These are phyloP conservation scores for Antedon mediterranea DNA, from an alignment of 53 echinoderm and acorn worm genomes.

Conservation along the genomic window DNA sequence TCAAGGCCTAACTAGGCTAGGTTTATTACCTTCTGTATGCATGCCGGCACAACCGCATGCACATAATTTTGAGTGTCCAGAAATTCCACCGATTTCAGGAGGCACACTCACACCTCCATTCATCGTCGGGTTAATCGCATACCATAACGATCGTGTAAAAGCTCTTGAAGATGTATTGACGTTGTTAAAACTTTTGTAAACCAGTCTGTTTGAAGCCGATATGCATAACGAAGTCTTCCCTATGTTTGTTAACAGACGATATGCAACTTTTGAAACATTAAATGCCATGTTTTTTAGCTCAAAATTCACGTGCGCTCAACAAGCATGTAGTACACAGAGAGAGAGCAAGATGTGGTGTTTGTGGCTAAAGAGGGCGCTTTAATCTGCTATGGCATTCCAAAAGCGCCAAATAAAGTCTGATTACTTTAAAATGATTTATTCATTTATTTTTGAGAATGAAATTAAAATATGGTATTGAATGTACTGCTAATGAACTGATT, in stretches of 20 bases:
- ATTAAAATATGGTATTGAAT: too few relatives aligned
- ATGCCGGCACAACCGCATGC: slow-evolving; percentile 65
- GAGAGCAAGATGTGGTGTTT: not conserved
- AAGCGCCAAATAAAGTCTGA: too few relatives aligned
- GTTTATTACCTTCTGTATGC: slow-evolving; percentile 51
- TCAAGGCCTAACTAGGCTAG: too few relatives aligned
- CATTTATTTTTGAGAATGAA: too few relatives aligned
- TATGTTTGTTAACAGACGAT: not conserved
- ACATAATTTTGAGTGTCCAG: slow-evolving; percentile 36
- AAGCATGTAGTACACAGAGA: too few relatives aligned
- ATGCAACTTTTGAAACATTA: not conserved
- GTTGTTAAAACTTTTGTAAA: not conserved
- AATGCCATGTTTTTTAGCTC: not conserved
- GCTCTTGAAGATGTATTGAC: slow-evolving; percentile 1
- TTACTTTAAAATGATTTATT: too few relatives aligned
- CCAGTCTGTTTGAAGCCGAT: not conserved
- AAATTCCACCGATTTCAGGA: slow-evolving; percentile 8
- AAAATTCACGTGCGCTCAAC: not conserved
- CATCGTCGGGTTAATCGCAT: not conserved
- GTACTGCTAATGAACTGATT: too few relatives aligned
- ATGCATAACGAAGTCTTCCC: not conserved
- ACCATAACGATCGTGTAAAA: slow-evolving; percentile 36
- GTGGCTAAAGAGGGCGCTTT: too few relatives aligned
- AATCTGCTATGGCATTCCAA: too few relatives aligned
- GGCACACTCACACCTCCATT: not conserved